These are phyloP conservation scores for Pomatostomus ruficeps DNA, from an alignment of 2,113 vertebrate species.

Conservation along the genomic window DNA sequence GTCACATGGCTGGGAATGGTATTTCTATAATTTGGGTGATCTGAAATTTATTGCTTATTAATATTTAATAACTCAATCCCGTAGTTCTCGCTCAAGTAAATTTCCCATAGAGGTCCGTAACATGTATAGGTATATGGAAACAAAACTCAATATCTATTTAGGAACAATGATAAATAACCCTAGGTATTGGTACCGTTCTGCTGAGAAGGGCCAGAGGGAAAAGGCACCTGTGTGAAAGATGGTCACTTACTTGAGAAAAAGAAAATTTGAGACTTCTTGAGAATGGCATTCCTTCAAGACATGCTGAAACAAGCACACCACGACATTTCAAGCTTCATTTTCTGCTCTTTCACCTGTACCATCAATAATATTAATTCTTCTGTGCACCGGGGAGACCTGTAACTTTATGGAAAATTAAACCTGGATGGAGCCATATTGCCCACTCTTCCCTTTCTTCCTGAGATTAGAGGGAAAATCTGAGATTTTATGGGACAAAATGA, in stretches of 20 bases:
- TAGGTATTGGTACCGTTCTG: not conserved
- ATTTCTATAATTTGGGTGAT: conserved; percentile 14
- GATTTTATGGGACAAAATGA: not conserved
- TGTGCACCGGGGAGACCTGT: not conserved
- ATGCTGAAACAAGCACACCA: not conserved
- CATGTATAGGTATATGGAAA: not conserved
- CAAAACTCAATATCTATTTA: not conserved
- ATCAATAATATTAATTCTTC: not conserved
- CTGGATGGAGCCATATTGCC: not conserved
- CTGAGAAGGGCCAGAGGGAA: not conserved
- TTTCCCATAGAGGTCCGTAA: not conserved
- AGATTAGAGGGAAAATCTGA: not conserved
- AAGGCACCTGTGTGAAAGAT: not conserved
- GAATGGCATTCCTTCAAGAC: not conserved
- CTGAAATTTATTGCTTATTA: conserved; percentile 28
- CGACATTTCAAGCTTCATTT: not conserved
- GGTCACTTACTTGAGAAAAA: not conserved
- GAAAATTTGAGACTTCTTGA: not conserved
- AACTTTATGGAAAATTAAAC: not conserved
- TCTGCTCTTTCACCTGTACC: not conserved
- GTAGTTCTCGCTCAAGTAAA: not conserved
- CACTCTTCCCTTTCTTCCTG: not conserved
- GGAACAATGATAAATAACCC: not conserved
- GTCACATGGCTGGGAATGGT: not conserved
- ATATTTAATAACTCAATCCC: not conserved